Evolutionary conservation across 2,113 vertebrate genomes (phyloP).

Genomic region (Choloepus hoffmanni): DNA sequence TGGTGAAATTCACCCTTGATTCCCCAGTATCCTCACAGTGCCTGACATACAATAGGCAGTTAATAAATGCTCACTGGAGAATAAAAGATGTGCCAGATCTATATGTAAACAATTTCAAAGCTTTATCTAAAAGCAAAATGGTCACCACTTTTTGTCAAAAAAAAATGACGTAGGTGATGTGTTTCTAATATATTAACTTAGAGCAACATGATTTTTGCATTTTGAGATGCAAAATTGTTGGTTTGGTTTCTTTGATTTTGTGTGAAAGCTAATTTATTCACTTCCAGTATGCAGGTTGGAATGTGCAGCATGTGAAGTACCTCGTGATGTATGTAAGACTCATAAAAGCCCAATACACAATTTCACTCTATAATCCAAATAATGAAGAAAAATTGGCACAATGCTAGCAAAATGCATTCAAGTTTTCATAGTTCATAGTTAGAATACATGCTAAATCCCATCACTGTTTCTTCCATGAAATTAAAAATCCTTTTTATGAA

Average conservation of each 20-base stretch:
- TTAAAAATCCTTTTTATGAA: constrained; percentile 82
- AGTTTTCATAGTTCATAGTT: constrained; percentile 83
- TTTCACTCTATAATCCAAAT: constrained; percentile 76
- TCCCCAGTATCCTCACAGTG: background rate
- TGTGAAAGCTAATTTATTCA: constrained; percentile 63
- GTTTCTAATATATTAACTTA: constrained; percentile 46
- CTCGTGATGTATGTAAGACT: constrained; percentile 76
- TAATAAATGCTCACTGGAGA: background rate
- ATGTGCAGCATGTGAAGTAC: constrained; percentile 65
- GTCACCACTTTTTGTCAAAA: background rate
- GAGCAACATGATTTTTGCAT: constrained; percentile 58
- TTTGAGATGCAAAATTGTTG: constrained; percentile 18
- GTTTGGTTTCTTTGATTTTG: constrained; percentile 19
- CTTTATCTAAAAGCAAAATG: constrained; percentile 46
- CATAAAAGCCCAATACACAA: constrained; percentile 79
- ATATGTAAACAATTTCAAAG: background rate
- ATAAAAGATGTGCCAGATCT: background rate
- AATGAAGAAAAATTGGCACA: constrained; percentile 83
- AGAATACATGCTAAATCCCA: constrained; percentile 81
- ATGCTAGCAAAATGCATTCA: constrained; percentile 82
- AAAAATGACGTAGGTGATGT: constrained; percentile 55
- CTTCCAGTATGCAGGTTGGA: constrained; percentile 61
- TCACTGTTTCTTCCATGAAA: constrained; percentile 81
- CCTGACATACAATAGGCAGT: background rate
- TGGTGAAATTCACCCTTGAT: background rate